Evolutionary conservation across 2,888 invertebrate genomes (phyloP), one percentile per base, ranked within the genome.

Genomic region (Cheilosia pagana): DNA sequence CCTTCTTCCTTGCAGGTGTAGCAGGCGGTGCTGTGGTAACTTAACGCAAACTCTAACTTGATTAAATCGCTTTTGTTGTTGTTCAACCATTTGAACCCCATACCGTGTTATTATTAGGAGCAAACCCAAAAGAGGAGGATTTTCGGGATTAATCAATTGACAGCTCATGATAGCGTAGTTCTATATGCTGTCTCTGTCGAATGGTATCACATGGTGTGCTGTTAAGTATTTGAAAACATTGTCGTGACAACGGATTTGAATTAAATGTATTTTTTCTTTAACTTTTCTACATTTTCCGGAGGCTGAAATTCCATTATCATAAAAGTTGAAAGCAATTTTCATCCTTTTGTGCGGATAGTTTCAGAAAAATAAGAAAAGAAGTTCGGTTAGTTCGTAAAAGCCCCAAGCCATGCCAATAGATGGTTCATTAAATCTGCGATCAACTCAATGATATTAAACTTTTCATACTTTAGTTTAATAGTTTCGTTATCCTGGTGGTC

Each of bases 401-500:
- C 25, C 16, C 12, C 7, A 19, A 28, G 60, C 12, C 19, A 55
- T 8, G 23, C 53, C 39, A 39, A 59, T 8, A 10, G 23, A 35
- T 23, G 21, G 48, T 63, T 63, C 35, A 63, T 63, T 63, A 63
- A 63, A n/a, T n/a, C 50, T 12, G 10, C n/a, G 19, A 35, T 35
- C 21, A 50, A 50, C 63, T 50, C 41, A n/a, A 63, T 39, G 63
- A 50, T 63, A 21, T 39, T 50, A n/a, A 63, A 63, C 21, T 63
- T 50, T 63, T n/a, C 10, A 35, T 31, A 23, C 35, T 48, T 48
- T 14, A 48, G 35, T 48, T 62, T 62, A 31, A 62, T 45, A 62
- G 62, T 62, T 48, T 25, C 5, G 3, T 45, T 31, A 6, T 28
- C 12, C 21, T 1, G 31, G 31, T 31, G 21, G 31, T 14, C 31